These are phyloP conservation scores for Zaprionus ghesquierei DNA, from an alignment of 1,140 invertebrate genomes.

Conservation along the genomic window DNA sequence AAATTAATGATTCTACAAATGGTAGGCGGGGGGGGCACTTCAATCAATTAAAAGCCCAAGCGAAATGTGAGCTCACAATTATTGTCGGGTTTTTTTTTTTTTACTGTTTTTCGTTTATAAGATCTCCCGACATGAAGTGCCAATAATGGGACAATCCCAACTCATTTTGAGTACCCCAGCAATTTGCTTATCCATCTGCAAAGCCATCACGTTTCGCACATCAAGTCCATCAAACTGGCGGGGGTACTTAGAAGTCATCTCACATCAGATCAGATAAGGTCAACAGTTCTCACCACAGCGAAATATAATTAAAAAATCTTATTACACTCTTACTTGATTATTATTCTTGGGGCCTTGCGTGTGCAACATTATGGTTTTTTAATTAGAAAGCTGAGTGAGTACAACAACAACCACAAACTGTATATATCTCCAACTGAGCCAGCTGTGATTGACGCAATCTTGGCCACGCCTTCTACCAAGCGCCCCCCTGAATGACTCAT, in stretches of 20 bases:
- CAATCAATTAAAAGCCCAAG: constrained; percentile 40
- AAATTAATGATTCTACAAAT: constrained; percentile 47
- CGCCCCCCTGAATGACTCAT: constrained; percentile 33
- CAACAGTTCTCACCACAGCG: constrained; percentile 30
- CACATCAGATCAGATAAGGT: constrained; percentile 31
- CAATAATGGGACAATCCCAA: constrained; percentile 14
- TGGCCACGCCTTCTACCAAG: constrained; percentile 1
- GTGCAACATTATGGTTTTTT: constrained; percentile 42
- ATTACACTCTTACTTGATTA: constrained; percentile 30
- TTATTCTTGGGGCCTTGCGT: constrained; percentile 40
- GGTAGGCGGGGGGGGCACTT: constrained; percentile 1
- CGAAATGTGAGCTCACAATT: constrained; percentile 45
- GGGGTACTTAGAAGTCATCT: constrained; percentile 14
- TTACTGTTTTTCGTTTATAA: constrained; percentile 4
- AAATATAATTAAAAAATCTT: constrained; percentile 57
- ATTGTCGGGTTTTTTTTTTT: constrained; percentile 32
- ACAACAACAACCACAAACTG: constrained; percentile 11
- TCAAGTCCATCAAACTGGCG: constrained; percentile 4
- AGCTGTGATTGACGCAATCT: constrained; percentile 48
- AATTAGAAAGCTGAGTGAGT: constrained; percentile 49
- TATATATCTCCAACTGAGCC: constrained; percentile 38
- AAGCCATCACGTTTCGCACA: constrained; percentile 33
- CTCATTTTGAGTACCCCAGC: background rate
- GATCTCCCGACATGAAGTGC: background rate
- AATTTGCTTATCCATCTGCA: constrained; percentile 10